These are phyloP conservation scores for Entomobrya proxima DNA, from an alignment of 2,888 invertebrate genomes.

Conservation along the genomic window DNA sequence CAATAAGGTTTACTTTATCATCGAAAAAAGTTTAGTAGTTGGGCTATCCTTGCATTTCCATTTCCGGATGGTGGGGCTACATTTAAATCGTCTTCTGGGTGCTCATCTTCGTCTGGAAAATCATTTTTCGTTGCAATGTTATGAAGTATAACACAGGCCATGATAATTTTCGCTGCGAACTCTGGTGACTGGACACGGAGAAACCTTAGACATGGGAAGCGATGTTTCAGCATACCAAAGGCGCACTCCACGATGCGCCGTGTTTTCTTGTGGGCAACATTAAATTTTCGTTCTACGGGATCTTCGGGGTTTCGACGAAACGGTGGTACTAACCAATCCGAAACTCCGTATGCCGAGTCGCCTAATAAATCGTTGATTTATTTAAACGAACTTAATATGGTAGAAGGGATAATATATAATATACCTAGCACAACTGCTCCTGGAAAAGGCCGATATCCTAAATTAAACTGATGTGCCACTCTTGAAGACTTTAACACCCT, in stretches of 20 bases:
- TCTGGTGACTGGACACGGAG: neutral
- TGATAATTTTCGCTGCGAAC: neutral
- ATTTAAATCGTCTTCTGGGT: neutral
- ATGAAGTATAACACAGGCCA: neutral
- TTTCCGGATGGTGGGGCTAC: too few species aligned
- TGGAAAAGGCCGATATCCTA: slow-evolving; percentile 66
- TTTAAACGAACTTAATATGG: neutral
- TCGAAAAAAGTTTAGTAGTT: too few species aligned
- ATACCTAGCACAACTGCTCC: slow-evolving; percentile 64
- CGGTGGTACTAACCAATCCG: slow-evolving; percentile 37
- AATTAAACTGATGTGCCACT: slow-evolving; percentile 37
- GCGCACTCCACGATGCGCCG: neutral
- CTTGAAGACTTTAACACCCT: slow-evolving; percentile 56
- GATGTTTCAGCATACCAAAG: slow-evolving; percentile 6
- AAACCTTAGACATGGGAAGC: neutral
- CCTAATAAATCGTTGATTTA: neutral
- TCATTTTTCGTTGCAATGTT: slow-evolving; percentile 13
- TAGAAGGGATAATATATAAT: neutral
- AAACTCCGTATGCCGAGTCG: slow-evolving; percentile 44
- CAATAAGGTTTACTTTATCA: too few species aligned
- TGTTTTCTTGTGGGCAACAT: slow-evolving; percentile 2
- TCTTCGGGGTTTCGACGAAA: neutral
- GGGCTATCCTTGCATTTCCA: too few species aligned
- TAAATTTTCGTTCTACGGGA: neutral
- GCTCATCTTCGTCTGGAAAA: neutral